A percentile compares a stretch with the other conserved stretches of the same genome.
These are phyloP conservation scores for Hormaphis cornu DNA, from an alignment of 1,140 invertebrate species.

Conservation along the genomic window DNA sequence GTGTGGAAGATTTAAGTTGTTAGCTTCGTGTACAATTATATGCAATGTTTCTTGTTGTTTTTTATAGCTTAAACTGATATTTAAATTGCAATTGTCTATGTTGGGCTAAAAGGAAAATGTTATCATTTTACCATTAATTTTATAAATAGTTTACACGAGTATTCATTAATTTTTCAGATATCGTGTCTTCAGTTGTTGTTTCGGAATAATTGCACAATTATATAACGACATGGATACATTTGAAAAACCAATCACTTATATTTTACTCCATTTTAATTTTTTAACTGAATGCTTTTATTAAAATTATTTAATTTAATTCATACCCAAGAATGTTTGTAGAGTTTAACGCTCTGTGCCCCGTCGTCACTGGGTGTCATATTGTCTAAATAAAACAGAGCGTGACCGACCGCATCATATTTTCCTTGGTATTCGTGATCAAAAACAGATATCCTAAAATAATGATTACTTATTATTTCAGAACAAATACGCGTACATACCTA, in stretches of 20 bases:
- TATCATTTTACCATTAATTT: too few relatives aligned
- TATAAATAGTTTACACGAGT: too few relatives aligned
- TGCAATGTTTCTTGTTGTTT: constrained; percentile 20
- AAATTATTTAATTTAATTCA: constrained; percentile 21
- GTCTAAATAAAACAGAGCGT: constrained; percentile 37
- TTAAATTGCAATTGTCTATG: constrained; percentile 15
- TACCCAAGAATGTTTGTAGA: constrained; percentile 37
- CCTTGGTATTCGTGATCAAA: constrained; percentile 36
- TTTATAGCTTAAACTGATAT: constrained; percentile 16
- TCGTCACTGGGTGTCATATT: constrained; percentile 34
- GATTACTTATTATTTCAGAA: too few relatives aligned
- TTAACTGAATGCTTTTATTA: too few relatives aligned
- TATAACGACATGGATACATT: too few relatives aligned
- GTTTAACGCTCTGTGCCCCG: constrained; percentile 34
- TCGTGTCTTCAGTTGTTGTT: too few relatives aligned
- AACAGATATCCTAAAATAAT: constrained; percentile 35
- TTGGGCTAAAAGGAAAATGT: background rate
- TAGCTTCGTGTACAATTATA: constrained; percentile 17
- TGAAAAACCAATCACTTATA: too few relatives aligned
- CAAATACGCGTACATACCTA: too few relatives aligned
- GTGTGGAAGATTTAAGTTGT: background rate
- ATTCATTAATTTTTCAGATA: too few relatives aligned
- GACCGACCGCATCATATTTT: constrained; percentile 38
- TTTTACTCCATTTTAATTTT: too few relatives aligned
- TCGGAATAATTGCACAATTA: too few relatives aligned